Evolutionary conservation across 2,113 vertebrate species (phyloP).

Genomic region (Phrynosoma blainvillii): DNA sequence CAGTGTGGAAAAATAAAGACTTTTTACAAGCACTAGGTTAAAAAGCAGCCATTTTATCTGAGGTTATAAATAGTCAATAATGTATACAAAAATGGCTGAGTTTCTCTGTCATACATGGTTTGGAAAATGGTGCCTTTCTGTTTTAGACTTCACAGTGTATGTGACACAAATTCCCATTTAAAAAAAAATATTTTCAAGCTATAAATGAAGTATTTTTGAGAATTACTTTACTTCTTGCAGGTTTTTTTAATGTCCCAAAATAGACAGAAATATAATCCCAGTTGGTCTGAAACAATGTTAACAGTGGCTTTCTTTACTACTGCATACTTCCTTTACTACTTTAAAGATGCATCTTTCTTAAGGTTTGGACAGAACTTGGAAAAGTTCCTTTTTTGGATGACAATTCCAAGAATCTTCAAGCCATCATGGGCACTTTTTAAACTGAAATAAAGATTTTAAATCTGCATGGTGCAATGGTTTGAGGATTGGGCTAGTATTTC

Average conservation of each 20-base stretch:
- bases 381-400: too few species aligned
- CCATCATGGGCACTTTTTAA: too few species aligned
- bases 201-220: background rate
- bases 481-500: too few species aligned
- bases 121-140: background rate
- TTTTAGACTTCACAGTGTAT: conserved; percentile 4
- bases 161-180: background rate
- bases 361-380: background rate
- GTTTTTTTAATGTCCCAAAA: background rate
- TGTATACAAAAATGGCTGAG: conserved; percentile 9
- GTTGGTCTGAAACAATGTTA: background rate
- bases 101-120: background rate
- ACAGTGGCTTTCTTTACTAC: background rate
- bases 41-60: conserved; percentile 25
- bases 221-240: background rate
- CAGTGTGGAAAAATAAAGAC: conserved; percentile 22
- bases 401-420: too few species aligned
- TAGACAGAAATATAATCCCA: background rate
- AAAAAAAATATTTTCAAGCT: background rate
- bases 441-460: too few species aligned
- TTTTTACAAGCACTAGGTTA: conserved; percentile 1
- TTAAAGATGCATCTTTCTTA: background rate
- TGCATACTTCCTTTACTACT: background rate
- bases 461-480: too few species aligned
- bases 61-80: conserved; percentile 20